Percentiles rank a stretch among this genome's conserved stretches.
phyloP scores from a whole-genome alignment of 2,797 vertebrate genomes.

The Acomys russatus region DNA sequence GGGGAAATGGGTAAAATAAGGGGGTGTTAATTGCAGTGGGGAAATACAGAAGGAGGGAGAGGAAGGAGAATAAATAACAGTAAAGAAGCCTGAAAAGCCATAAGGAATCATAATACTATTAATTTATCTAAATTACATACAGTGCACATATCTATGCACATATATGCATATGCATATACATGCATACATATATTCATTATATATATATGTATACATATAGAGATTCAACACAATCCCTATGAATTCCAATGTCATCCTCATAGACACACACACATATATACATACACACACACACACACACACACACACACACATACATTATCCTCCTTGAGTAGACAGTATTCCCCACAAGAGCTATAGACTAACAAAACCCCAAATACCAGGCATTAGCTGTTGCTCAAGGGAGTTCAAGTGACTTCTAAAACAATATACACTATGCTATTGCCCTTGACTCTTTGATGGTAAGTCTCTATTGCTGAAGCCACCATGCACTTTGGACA shows the following conservation, averaged over 20 bases:
- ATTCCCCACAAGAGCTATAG: neutral
- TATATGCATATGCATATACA: neutral
- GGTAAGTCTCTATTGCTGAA: neutral
- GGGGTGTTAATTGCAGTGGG: neutral
- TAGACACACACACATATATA: no score
- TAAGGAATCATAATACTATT: neutral
- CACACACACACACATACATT: neutral
- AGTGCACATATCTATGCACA: neutral
- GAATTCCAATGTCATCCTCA: no score
- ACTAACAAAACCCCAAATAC: neutral
- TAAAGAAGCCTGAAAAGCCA: neutral
- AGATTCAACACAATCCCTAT: no score
- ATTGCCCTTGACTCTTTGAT: neutral
- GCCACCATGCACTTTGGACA: neutral
- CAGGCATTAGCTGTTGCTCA: neutral
- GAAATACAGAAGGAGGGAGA: neutral
- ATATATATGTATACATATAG: no score
- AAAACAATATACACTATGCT: neutral
- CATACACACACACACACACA: no score
- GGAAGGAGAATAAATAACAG: neutral
- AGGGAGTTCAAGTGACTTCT: neutral
- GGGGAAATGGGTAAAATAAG: neutral
- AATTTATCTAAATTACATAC: neutral
- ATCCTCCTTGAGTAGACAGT: neutral
- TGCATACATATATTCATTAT: no score